A percentile compares a stretch with the other conserved stretches of the same genome.
Conservation (phyloP, 2,888 invertebrate species). For the Smittia sp. region DNA sequence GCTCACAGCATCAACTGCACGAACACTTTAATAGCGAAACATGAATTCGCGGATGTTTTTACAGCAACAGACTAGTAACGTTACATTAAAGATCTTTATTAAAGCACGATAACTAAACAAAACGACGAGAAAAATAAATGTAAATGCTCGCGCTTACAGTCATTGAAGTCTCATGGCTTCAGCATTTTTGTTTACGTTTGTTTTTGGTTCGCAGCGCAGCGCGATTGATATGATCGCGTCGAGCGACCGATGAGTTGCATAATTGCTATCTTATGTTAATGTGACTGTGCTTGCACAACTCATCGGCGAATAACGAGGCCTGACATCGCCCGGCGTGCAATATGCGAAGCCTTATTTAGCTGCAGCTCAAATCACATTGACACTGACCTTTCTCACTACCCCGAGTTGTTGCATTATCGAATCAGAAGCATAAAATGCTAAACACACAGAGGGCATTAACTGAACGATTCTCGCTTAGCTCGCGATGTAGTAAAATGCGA, state of each 20-base stretch:
- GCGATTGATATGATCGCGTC: too few relatives aligned
- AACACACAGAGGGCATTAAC: not conserved
- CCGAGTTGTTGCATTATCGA: not conserved
- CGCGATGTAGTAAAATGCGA: too few relatives aligned
- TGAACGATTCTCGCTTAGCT: too few relatives aligned
- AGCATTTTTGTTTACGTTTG: not conserved
- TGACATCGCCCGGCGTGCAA: too few relatives aligned
- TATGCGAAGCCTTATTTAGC: not conserved
- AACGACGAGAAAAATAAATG: too few relatives aligned
- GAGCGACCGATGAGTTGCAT: too few relatives aligned
- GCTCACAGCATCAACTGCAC: conserved; percentile 28
- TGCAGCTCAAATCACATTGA: not conserved
- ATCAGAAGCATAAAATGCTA: not conserved
- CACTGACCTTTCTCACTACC: not conserved
- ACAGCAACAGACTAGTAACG: conserved; percentile 2
- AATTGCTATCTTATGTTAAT: not conserved
- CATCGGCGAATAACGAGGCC: too few relatives aligned
- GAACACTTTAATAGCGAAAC: conserved; percentile 13
- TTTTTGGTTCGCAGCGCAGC: not conserved
- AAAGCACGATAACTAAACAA: not conserved
- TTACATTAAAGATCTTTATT: not conserved
- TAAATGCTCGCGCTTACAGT: not conserved
- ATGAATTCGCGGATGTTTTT: conserved; percentile 9
- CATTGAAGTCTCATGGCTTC: not conserved
- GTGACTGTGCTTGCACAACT: not conserved